These are phyloP conservation scores for Salvelinus alpinus DNA, from an alignment of 2,113 vertebrate species.

Conservation along the genomic window DNA sequence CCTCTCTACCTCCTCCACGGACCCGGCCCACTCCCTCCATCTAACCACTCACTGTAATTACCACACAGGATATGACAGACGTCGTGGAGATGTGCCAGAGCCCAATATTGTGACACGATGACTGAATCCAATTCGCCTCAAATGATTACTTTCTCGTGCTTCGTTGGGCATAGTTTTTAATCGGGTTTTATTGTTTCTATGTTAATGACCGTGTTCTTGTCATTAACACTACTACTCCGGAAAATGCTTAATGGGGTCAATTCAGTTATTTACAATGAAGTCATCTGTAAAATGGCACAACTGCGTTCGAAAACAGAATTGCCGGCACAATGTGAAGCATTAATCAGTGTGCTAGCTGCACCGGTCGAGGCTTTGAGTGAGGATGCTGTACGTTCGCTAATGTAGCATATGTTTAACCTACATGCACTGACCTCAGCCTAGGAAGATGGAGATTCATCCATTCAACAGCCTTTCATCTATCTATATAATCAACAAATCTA, in stretches of 20 bases:
- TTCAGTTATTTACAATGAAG: constrained; percentile 35
- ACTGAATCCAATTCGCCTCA: not conserved
- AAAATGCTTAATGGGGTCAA: constrained; percentile 43
- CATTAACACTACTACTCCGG: constrained; percentile 17
- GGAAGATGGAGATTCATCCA: no score
- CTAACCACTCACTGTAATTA: not conserved
- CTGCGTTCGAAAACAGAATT: constrained; percentile 25
- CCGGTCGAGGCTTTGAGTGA: not conserved
- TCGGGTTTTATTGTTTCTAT: not conserved
- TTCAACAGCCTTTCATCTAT: no score
- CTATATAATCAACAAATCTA: no score
- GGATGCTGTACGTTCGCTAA: not conserved
- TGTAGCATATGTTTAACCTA: not conserved
- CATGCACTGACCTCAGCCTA: no score
- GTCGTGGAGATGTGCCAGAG: not conserved
- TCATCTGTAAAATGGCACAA: constrained; percentile 34
- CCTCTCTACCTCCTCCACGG: constrained; percentile 13
- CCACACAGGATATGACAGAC: not conserved
- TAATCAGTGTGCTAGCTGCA: not conserved
- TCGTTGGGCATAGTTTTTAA: not conserved
- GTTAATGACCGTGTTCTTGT: not conserved
- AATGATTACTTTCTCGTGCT: no score
- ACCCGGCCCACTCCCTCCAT: not conserved
- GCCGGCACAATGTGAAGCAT: constrained; percentile 17
- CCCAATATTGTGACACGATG: not conserved